Percentiles rank a stretch among this genome's conserved stretches.
Evolutionary conservation across 2,113 vertebrate species (phyloP).

Genomic region (Hypomesus transpacificus): DNA sequence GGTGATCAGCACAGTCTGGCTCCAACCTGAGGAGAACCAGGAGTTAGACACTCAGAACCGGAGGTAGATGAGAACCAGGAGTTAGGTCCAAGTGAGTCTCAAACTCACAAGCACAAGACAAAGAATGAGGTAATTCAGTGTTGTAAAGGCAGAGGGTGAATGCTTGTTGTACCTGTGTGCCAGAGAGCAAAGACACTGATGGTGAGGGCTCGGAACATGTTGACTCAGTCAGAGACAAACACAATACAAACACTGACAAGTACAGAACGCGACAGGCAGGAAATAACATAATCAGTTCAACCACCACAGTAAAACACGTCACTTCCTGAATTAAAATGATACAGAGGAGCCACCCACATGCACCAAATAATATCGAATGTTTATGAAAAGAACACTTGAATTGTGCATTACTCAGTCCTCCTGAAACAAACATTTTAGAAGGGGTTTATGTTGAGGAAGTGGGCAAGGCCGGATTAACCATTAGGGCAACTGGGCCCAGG

Average conservation of each 20-base stretch:
- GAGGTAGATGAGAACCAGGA: not conserved
- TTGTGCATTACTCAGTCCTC: too few relatives aligned
- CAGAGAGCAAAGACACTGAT: not conserved
- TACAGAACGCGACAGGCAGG: not conserved
- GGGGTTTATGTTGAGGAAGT: too few relatives aligned
- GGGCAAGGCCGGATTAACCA: too few relatives aligned
- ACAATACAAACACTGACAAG: not conserved
- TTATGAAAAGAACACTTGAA: not conserved
- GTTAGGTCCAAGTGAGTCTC: not conserved
- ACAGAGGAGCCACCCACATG: not conserved
- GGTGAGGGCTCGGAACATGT: not conserved
- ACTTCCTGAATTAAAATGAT: too few relatives aligned
- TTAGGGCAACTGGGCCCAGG: too few relatives aligned
- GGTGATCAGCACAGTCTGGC: constrained; percentile 31
- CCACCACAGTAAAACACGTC: not conserved
- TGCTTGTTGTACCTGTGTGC: not conserved
- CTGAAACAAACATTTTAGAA: too few relatives aligned
- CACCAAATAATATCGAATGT: not conserved
- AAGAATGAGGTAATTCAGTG: too few relatives aligned
- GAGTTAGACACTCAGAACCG: too few relatives aligned
- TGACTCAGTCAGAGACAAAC: not conserved
- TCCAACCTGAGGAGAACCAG: not conserved
- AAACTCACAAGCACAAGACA: not conserved
- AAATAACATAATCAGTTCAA: not conserved
- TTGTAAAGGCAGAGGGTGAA: too few relatives aligned